phyloP scores from a whole-genome alignment of 2,113 vertebrate species.

The Orientallactaga bullata region DNA sequence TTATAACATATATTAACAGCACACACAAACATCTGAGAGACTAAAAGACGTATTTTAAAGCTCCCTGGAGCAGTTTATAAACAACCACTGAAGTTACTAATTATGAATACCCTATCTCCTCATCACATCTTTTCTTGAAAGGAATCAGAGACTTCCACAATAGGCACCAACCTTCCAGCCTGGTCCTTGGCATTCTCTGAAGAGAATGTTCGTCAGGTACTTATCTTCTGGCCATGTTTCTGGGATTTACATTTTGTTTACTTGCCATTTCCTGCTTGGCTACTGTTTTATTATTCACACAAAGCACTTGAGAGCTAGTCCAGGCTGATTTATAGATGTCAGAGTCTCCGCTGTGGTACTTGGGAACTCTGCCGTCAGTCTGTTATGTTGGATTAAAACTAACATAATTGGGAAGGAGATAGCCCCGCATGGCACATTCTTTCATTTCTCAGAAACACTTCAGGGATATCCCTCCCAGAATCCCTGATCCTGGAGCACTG shows the following conservation, averaged over 20 bases:
- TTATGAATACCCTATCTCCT: too few species aligned
- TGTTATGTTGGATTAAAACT: background rate
- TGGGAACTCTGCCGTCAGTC: background rate
- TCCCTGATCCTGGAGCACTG: background rate
- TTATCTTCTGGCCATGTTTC: background rate
- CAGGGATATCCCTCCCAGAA: background rate
- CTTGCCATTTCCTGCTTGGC: background rate
- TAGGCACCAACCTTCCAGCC: background rate
- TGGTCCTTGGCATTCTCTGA: slow-evolving; percentile 24
- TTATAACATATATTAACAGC: slow-evolving; percentile 41
- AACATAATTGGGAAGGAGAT: background rate
- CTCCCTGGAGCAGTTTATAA: slow-evolving; percentile 45
- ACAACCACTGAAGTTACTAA: too few species aligned
- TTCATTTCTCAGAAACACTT: background rate
- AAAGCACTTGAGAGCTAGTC: background rate
- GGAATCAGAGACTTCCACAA: background rate
- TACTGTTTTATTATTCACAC: slow-evolving; percentile 16
- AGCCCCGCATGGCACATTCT: background rate
- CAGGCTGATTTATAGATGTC: slow-evolving; percentile 10
- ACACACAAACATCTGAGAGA: background rate
- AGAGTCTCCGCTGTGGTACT: background rate
- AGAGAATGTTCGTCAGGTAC: slow-evolving; percentile 25
- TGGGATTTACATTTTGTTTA: background rate
- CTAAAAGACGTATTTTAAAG: slow-evolving; percentile 44
- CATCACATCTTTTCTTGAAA: slow-evolving; percentile 40